Evolutionary conservation across 2,113 vertebrate genomes (phyloP), one percentile per base, ranked within the genome.

Genomic region (Salvelinus alpinus): DNA sequence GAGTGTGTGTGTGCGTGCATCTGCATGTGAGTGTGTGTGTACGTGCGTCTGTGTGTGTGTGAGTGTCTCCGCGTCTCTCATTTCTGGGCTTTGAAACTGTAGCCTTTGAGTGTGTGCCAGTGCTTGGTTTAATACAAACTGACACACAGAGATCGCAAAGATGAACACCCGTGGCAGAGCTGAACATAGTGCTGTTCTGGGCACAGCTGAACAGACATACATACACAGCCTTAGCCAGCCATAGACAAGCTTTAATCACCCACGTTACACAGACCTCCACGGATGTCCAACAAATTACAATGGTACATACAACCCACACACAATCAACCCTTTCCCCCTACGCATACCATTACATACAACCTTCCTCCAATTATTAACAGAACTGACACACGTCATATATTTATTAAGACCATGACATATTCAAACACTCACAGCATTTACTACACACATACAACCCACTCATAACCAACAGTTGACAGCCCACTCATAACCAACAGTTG

Each of bases 121-220:
- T 38, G 70, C 48, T 54, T 57, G 70, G 54, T 72, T 72, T 59
- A 66, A 66, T 66, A 11, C 24, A 44, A 68, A 29, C 66, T 68
- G 66, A 68, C 66, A 60, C 27, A 72, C 54, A n/a, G 54, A 72
- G 71, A 72, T 72, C 54, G 62, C 57, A n/a, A 29, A 62, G 71
- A 72, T 60, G 29, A 72, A 38, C 31, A 62, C 29, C 62, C 71
- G 11, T 72, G 57, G 29, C 31, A 72, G 18, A 27, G 57, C 25
- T 72, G 71, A 72, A 60, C 31, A 47, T 47, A 12, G 68, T 22
- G 31, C 7, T 31, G 16, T 20, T 62, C n/a, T 24, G 59, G n/a
- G 31, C 3, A 68, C 66, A 71, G 22, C 34, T 31, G 57, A 13
- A 72, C 22, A 31, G 20, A 57, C 48, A 72, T 12, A 16, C 20